A percentile compares a stretch with the other conserved stretches of the same genome.
Evolutionary conservation across 1,140 invertebrate genomes (phyloP).

Genomic region (Hylaeus volcanicus): DNA sequence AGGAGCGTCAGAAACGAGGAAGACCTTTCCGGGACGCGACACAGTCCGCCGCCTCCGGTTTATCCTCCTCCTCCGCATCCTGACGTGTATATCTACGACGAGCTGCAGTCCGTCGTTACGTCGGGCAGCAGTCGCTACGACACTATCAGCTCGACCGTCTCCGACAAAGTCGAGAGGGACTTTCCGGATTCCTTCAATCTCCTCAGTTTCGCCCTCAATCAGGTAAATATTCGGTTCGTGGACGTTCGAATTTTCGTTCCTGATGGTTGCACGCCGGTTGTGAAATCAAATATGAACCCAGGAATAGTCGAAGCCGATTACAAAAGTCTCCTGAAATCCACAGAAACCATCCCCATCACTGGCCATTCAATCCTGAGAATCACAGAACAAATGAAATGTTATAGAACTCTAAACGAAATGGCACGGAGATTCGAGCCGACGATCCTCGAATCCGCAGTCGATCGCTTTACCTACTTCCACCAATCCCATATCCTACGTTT

Average conservation of each 20-base stretch:
- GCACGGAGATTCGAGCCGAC: too few relatives aligned
- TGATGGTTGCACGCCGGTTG: too few relatives aligned
- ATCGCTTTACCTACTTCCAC: too few relatives aligned
- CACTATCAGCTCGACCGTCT: conserved; percentile 74
- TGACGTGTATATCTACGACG: conserved; percentile 83
- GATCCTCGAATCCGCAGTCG: too few relatives aligned
- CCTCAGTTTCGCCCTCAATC: conserved; percentile 56
- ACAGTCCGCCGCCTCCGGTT: conserved; percentile 80
- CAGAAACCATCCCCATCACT: too few relatives aligned
- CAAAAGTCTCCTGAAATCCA: too few relatives aligned
- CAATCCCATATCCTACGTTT: too few relatives aligned
- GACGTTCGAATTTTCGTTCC: neutral
- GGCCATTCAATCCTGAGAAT: too few relatives aligned
- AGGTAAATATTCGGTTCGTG: conserved; percentile 42
- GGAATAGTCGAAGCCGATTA: too few relatives aligned
- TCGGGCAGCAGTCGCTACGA: conserved; percentile 76
- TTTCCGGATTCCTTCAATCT: conserved; percentile 74
- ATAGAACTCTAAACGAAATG: too few relatives aligned
- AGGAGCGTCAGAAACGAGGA: conserved; percentile 72
- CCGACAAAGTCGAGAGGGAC: conserved; percentile 75
- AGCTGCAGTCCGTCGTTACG: conserved; percentile 76
- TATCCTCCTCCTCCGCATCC: conserved; percentile 83
- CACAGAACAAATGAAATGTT: too few relatives aligned
- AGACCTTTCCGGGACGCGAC: conserved; percentile 70
- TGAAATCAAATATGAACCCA: too few relatives aligned